These are phyloP conservation scores for Leptinotarsa lineolata DNA, from an alignment of 1,140 invertebrate genomes.

Conservation along the genomic window DNA sequence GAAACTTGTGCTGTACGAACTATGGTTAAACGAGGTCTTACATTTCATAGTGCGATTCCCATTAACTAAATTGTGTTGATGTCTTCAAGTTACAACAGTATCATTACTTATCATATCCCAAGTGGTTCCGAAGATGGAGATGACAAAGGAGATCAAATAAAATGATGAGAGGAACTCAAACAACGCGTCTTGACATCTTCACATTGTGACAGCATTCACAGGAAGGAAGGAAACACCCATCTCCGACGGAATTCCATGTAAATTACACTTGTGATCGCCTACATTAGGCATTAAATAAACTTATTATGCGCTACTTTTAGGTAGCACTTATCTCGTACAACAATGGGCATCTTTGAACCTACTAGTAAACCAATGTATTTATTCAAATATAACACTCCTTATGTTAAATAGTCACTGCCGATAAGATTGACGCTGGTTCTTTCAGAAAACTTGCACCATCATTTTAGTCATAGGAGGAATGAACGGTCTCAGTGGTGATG, in stretches of 20 bases:
- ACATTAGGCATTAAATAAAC: slow-evolving; percentile 35
- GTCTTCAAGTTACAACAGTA: too few species aligned
- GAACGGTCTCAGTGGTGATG: neutral
- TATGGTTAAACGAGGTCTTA: too few species aligned
- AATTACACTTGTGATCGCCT: slow-evolving; percentile 23
- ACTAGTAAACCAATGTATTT: slow-evolving; percentile 47
- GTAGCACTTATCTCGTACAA: slow-evolving; percentile 47
- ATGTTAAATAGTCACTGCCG: slow-evolving; percentile 40
- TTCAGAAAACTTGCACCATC: slow-evolving; percentile 26
- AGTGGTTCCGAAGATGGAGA: neutral
- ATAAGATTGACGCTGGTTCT: slow-evolving; percentile 14
- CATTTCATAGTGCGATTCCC: too few species aligned
- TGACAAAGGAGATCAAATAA: neutral
- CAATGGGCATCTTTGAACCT: slow-evolving; percentile 46
- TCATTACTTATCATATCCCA: neutral
- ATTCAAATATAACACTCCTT: slow-evolving; percentile 52
- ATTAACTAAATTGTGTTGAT: too few species aligned
- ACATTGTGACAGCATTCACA: too few species aligned
- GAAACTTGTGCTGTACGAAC: too few species aligned
- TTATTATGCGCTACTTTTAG: slow-evolving; percentile 48
- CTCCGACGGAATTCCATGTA: slow-evolving; percentile 36
- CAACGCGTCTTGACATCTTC: neutral
- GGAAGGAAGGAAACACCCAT: neutral
- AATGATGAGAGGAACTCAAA: neutral
- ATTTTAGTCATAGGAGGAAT: slow-evolving; percentile 5